These are phyloP conservation scores for Caenorhabditis becei DNA, from an alignment of 2,888 invertebrate genomes.

Conservation along the genomic window DNA sequence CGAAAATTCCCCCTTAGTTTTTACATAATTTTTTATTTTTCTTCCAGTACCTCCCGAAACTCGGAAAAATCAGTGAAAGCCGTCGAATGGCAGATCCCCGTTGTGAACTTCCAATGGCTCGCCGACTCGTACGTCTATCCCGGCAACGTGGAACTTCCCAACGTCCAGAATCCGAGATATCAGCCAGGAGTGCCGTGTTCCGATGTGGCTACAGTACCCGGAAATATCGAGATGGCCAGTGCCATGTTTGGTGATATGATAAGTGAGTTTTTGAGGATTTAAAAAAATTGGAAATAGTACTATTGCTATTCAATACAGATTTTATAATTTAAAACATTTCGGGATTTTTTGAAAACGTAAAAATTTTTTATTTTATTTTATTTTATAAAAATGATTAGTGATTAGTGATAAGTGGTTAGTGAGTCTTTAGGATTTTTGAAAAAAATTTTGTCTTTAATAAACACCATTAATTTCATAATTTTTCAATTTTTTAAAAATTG, in stretches of 20 bases:
- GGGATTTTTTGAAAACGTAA: too few relatives aligned
- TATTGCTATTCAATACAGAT: too few relatives aligned
- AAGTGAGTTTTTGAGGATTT: constrained; percentile 16
- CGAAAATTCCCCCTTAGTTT: too few relatives aligned
- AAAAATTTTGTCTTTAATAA: too few relatives aligned
- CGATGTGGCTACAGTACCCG: constrained; percentile 30
- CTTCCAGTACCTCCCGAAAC: constrained; percentile 21
- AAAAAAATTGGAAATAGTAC: background rate
- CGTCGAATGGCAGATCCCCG: constrained; percentile 92
- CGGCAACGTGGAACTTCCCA: constrained; percentile 30
- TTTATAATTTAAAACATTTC: too few relatives aligned
- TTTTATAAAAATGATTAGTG: too few relatives aligned
- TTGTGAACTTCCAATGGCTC: constrained; percentile 86
- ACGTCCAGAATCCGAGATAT: constrained; percentile 45
- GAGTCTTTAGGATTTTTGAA: too few relatives aligned
- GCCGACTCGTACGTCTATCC: constrained; percentile 69
- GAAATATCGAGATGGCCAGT: constrained; percentile 30
- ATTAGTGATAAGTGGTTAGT: too few relatives aligned
- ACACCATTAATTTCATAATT: too few relatives aligned
- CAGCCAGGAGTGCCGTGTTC: constrained; percentile 37
- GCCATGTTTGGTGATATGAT: constrained; percentile 32
- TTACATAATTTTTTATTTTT: too few relatives aligned
- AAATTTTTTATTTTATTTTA: too few relatives aligned
- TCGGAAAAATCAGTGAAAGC: constrained; percentile 90
- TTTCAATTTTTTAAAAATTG: too few relatives aligned